Conservation (phyloP, 2,113 vertebrate genomes). For the Potamarius usumacintae region DNA sequence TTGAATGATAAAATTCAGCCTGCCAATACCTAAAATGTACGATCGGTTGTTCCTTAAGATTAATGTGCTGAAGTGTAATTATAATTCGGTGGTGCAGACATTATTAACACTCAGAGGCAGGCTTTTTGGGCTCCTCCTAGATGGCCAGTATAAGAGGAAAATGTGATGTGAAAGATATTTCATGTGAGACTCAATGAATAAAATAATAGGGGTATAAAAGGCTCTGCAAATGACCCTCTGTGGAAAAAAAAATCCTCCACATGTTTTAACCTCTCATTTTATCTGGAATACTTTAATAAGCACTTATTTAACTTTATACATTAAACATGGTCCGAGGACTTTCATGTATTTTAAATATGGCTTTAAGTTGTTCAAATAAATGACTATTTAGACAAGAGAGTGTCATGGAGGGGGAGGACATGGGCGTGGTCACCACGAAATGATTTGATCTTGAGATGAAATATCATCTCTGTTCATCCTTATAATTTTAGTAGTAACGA, state of each 20-base stretch:
- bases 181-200: slow-evolving; percentile 57
- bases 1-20: slow-evolving; percentile 16
- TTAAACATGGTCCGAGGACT: slow-evolving; percentile 53
- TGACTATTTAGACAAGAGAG: slow-evolving; percentile 50
- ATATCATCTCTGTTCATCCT: slow-evolving; percentile 14
- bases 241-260: slow-evolving; percentile 45
- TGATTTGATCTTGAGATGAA: slow-evolving; percentile 37
- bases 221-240: slow-evolving; percentile 57
- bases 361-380: slow-evolving; percentile 52
- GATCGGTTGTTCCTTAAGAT: slow-evolving; percentile 42
- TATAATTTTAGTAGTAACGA: slow-evolving; percentile 28
- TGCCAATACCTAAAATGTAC: slow-evolving; percentile 46
- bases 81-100: slow-evolving; percentile 39
- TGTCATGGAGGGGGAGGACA: slow-evolving; percentile 28
- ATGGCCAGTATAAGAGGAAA: slow-evolving; percentile 41
- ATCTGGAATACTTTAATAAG: slow-evolving; percentile 53
- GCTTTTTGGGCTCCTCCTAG: slow-evolving; percentile 29
- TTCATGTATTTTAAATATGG: slow-evolving; percentile 52
- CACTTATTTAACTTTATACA: slow-evolving; percentile 58
- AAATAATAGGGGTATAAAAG: slow-evolving; percentile 58
- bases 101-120: slow-evolving; percentile 49
- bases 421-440: background rate
- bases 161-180: slow-evolving; percentile 57
- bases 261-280: slow-evolving; percentile 59
- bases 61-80: slow-evolving; percentile 51